phyloP scores from a whole-genome alignment of 2,888 invertebrate species.

The Aspidiotus rigidus region DNA sequence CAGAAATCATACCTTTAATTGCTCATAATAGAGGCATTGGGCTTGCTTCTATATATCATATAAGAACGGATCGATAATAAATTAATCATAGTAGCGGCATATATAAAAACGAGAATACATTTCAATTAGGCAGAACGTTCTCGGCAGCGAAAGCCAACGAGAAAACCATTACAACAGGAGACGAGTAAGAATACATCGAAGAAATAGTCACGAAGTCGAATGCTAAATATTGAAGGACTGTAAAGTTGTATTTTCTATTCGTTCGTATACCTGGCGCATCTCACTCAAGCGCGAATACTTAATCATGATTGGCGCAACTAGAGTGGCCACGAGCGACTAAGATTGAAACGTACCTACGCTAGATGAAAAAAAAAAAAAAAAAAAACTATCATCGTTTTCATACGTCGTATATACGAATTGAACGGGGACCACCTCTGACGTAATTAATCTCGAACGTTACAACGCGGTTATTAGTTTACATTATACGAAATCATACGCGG shows the following conservation, averaged over 20 bases:
- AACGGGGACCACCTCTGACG: conserved; percentile 2
- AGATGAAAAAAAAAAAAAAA: neutral
- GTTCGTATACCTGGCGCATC: neutral
- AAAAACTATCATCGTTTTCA: neutral
- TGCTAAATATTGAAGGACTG: neutral
- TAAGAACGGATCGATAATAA: too few relatives aligned
- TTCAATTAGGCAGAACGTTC: too few relatives aligned
- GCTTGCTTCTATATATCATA: too few relatives aligned
- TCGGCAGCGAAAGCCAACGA: too few relatives aligned
- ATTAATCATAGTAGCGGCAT: too few relatives aligned
- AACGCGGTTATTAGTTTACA: conserved; percentile 2
- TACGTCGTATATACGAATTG: neutral
- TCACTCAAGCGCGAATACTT: conserved; percentile 1
- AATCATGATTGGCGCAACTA: conserved; percentile 2
- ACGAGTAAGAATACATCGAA: too few relatives aligned
- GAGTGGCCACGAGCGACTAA: conserved; percentile 4
- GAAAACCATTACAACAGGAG: too few relatives aligned
- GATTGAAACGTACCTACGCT: neutral
- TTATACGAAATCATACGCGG: too few relatives aligned
- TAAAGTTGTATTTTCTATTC: too few relatives aligned
- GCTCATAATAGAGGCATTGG: too few relatives aligned
- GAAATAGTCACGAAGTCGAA: neutral
- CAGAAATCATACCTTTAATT: too few relatives aligned
- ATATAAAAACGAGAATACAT: too few relatives aligned
- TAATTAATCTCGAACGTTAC: neutral